Evolutionary conservation across 2,797 vertebrate genomes (phyloP).

Genomic region (Arnoldichthys spilopterus): DNA sequence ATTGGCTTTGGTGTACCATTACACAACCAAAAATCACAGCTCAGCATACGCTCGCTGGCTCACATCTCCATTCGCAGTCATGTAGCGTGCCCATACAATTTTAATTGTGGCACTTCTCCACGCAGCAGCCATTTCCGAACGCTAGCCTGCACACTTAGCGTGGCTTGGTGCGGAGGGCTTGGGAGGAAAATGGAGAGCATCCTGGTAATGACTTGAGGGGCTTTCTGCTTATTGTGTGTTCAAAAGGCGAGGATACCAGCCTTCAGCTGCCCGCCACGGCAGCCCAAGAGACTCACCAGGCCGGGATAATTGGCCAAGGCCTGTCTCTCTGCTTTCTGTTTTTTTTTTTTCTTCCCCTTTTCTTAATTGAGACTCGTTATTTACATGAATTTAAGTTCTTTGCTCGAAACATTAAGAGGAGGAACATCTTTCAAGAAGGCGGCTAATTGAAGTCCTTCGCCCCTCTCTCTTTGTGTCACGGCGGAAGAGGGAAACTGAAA

Average conservation of each 20-base stretch:
- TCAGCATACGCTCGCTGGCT: neutral
- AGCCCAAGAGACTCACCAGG: conserved; percentile 60
- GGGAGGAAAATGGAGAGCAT: conserved; percentile 55
- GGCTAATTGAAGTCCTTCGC: conserved; percentile 61
- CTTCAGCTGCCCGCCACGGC: conserved; percentile 55
- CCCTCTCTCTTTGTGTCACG: conserved; percentile 35
- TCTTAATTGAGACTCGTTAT: conserved; percentile 65
- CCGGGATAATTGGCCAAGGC: conserved; percentile 63
- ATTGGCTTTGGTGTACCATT: conserved; percentile 7
- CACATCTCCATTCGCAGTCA: neutral
- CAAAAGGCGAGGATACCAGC: conserved; percentile 59
- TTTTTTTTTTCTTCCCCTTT: conserved; percentile 15
- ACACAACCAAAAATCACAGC: neutral
- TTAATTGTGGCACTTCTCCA: conserved; percentile 53
- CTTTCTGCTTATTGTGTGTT: conserved; percentile 60
- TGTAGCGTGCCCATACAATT: conserved; percentile 4
- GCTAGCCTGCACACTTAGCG: conserved; percentile 48
- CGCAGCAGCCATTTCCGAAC: conserved; percentile 44
- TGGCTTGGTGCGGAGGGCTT: conserved; percentile 32
- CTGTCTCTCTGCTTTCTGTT: conserved; percentile 47
- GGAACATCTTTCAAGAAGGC: conserved; percentile 59
- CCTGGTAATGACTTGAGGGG: conserved; percentile 62
- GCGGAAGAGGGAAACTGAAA: conserved; percentile 50
- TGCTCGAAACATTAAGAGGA: conserved; percentile 57
- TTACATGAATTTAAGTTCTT: conserved; percentile 62